Evolutionary conservation across 1,140 invertebrate species (phyloP).

Genomic region (Conus betulinus): DNA sequence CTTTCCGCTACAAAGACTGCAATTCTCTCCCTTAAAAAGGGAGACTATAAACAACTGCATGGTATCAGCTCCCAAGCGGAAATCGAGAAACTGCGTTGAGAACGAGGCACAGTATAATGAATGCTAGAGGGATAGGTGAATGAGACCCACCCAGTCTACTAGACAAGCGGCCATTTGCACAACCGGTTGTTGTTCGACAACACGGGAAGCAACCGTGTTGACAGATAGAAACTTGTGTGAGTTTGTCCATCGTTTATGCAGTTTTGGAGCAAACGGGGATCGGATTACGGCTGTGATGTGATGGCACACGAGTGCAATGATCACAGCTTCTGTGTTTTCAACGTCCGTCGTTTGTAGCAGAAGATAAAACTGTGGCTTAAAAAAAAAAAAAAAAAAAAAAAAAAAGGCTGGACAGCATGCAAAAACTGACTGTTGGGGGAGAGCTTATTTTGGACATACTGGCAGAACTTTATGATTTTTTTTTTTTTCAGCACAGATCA

Average conservation of each 20-base stretch:
- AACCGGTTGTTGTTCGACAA: conserved; percentile 42
- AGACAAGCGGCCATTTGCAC: conserved; percentile 41
- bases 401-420: too few species aligned
- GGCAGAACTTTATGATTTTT: too few species aligned
- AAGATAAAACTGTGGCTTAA: background rate
- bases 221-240: background rate
- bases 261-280: background rate
- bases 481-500: too few species aligned
- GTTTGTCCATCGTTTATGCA: background rate
- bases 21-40: too few species aligned
- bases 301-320: background rate
- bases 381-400: background rate
- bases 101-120: conserved; percentile 39
- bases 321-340: background rate
- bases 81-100: background rate
- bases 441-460: too few species aligned
- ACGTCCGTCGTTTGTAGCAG: background rate
- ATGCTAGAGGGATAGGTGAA: conserved; percentile 41
- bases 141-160: conserved; percentile 42
- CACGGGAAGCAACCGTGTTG: conserved; percentile 18
- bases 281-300: background rate
- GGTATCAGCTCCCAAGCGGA: background rate
- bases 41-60: background rate
- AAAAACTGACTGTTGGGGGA: too few species aligned
- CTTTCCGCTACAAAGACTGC: background rate